Evolutionary conservation across 2,888 invertebrate species (phyloP).

Genomic region (Adela reaumurella): DNA sequence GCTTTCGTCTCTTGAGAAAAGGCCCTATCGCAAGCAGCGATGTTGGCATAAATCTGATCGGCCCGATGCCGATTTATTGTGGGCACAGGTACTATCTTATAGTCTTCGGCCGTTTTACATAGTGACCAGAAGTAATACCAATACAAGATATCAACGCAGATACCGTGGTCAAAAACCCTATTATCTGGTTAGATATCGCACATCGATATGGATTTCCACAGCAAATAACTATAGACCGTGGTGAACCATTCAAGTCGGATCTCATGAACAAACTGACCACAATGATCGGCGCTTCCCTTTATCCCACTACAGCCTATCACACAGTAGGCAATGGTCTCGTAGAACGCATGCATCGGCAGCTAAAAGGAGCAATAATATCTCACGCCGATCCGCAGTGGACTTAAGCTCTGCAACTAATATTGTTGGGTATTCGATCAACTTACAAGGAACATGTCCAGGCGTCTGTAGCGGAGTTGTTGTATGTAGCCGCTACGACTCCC

Average conservation of each 20-base stretch:
- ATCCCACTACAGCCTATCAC: slow-evolving; percentile 21
- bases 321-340: slow-evolving; percentile 25
- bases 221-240: slow-evolving; percentile 21
- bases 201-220: slow-evolving; percentile 28
- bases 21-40: not conserved
- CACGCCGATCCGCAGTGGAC: slow-evolving; percentile 12
- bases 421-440: slow-evolving; percentile 15
- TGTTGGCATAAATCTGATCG: slow-evolving; percentile 17
- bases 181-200: slow-evolving; percentile 8
- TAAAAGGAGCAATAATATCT: slow-evolving; percentile 23
- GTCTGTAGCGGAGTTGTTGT: slow-evolving; percentile 14
- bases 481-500: slow-evolving; percentile 13
- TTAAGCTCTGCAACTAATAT: slow-evolving; percentile 13
- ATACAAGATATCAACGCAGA: slow-evolving; percentile 22
- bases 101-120: slow-evolving; percentile 19
- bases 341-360: slow-evolving; percentile 25
- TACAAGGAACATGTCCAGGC: slow-evolving; percentile 14
- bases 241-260: slow-evolving; percentile 22
- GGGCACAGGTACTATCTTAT: slow-evolving; percentile 16
- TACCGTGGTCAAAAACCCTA: slow-evolving; percentile 17
- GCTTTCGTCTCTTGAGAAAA: not conserved
- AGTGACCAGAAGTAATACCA: slow-evolving; percentile 27
- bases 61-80: slow-evolving; percentile 12
- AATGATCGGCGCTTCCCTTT: no score
- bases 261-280: slow-evolving; percentile 2